Evolutionary conservation across 2,113 vertebrate genomes (phyloP).

Genomic region (Cebidichthys violaceus): DNA sequence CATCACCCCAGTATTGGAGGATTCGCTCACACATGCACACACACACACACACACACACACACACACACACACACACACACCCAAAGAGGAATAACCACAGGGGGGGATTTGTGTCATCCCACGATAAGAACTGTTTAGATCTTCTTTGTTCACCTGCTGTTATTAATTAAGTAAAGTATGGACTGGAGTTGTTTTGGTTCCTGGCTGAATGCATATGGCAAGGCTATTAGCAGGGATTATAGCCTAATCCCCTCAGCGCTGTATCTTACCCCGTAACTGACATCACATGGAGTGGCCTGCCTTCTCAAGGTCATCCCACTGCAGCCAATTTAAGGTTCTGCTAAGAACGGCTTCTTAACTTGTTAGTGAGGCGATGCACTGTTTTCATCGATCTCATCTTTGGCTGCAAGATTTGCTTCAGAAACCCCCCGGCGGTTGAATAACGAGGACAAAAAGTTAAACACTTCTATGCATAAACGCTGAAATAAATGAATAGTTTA

Average conservation of each 20-base stretch:
- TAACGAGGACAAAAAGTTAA: background rate
- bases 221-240: conserved; percentile 74
- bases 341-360: background rate
- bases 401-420: conserved; percentile 16
- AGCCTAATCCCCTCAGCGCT: conserved; percentile 66
- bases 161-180: conserved; percentile 61
- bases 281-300: conserved; percentile 63
- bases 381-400: background rate
- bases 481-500: background rate
- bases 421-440: background rate
- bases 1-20: background rate
- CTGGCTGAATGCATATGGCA: conserved; percentile 63
- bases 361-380: background rate
- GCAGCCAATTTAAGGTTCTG: conserved; percentile 19
- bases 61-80: background rate
- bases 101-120: background rate
- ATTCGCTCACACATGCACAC: background rate
- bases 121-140: background rate
- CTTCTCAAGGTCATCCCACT: conserved; percentile 58
- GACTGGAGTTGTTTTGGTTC: conserved; percentile 46
- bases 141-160: conserved; percentile 33
- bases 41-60: background rate
- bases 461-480: background rate
- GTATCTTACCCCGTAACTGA: conserved; percentile 50
- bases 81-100: background rate